Evolutionary conservation across 2,888 invertebrate species (phyloP).

Genomic region (Stenchaetothrips biformis): DNA sequence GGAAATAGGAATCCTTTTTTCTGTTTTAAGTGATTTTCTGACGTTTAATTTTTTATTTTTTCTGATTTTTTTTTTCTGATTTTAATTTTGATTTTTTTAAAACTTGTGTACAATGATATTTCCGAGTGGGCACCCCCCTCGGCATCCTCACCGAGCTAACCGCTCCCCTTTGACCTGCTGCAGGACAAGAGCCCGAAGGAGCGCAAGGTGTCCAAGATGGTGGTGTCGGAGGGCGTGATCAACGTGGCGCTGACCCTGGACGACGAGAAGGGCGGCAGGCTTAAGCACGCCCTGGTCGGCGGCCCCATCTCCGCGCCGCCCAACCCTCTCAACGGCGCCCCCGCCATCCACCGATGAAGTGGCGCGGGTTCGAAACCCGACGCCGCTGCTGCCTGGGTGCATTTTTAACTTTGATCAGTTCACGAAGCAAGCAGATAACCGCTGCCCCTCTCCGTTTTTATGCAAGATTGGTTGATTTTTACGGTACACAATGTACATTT

Average conservation of each 20-base stretch:
- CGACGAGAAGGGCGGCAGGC: conserved; percentile 5
- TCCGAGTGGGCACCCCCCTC: too few species aligned
- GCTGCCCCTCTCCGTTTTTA: background rate
- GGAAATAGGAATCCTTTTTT: too few species aligned
- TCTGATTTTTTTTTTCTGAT: too few species aligned
- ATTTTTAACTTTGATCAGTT: background rate
- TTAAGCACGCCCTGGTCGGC: background rate
- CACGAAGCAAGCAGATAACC: background rate
- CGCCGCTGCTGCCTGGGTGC: background rate
- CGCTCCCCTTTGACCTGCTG: background rate
- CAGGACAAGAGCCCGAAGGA: conserved; percentile 14
- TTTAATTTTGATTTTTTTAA: too few species aligned
- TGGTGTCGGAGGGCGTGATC: conserved; percentile 2
- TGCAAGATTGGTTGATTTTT: background rate
- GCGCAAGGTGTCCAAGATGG: background rate
- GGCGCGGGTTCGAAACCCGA: background rate
- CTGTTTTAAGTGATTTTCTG: too few species aligned
- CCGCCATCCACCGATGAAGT: background rate
- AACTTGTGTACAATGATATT: too few species aligned
- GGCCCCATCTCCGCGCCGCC: background rate
- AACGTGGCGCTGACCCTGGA: conserved; percentile 12
- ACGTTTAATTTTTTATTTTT: too few species aligned
- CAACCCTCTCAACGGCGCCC: background rate
- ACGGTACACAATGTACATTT: background rate
- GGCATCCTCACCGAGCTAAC: too few species aligned